A percentile compares a stretch with the other conserved stretches of the same genome.
Conservation (phyloP, 1,140 invertebrate genomes). For the Drosophila prosaltans region DNA sequence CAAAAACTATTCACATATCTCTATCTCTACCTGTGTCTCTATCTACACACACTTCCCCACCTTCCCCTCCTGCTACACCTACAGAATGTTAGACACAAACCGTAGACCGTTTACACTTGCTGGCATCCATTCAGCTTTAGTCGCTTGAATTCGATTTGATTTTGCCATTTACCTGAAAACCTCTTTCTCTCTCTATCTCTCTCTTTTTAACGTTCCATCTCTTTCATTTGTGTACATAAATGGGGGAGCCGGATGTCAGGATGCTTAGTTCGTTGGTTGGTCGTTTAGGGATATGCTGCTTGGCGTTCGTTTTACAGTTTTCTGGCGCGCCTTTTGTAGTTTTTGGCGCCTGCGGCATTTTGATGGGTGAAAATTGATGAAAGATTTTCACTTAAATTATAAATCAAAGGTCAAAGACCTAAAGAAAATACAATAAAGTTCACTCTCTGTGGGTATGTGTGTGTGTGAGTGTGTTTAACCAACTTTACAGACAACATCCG, state of each 20-base stretch:
- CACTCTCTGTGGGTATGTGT: background rate
- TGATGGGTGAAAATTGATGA: constrained; percentile 8
- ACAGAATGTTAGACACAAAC: background rate
- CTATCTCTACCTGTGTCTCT: background rate
- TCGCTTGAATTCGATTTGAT: constrained; percentile 68
- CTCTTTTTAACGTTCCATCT: background rate
- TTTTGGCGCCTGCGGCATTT: constrained; percentile 7
- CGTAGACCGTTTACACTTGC: constrained; percentile 1
- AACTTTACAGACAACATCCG: constrained; percentile 63
- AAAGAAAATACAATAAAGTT: background rate
- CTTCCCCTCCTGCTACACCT: background rate
- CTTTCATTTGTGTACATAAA: background rate
- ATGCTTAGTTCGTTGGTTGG: constrained; percentile 6
- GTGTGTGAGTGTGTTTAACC: constrained; percentile 42
- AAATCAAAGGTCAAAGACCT: constrained; percentile 52
- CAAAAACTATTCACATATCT: background rate
- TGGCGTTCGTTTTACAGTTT: background rate
- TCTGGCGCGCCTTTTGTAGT: constrained; percentile 5
- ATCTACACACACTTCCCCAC: no score
- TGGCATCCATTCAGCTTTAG: constrained; percentile 54
- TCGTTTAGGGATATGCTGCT: background rate
- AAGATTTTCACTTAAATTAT: constrained; percentile 11
- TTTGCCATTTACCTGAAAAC: constrained; percentile 55
- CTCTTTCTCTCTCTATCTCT: no score
- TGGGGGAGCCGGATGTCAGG: constrained; percentile 1